These are phyloP conservation scores for Vireo altiloquus DNA, from an alignment of 2,113 vertebrate genomes.

Conservation along the genomic window DNA sequence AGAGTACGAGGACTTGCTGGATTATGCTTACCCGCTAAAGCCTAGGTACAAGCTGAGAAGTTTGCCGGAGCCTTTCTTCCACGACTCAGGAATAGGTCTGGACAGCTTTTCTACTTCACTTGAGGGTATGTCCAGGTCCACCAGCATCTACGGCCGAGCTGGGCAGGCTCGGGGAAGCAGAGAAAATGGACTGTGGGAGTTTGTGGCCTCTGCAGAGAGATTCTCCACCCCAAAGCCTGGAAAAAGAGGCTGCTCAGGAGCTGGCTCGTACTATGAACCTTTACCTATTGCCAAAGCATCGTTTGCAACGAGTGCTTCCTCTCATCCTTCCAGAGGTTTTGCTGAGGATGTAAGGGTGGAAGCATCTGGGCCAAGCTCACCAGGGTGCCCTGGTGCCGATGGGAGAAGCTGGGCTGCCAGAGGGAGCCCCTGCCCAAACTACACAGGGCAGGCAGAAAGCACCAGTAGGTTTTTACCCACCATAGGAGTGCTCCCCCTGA, in stretches of 20 bases:
- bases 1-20: constrained; percentile 87
- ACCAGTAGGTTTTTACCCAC: constrained; percentile 42
- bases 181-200: not conserved
- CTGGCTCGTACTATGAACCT: not conserved
- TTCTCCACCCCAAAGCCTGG: not conserved
- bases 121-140: constrained; percentile 47
- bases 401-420: not conserved
- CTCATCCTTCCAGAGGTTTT: not conserved
- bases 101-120: constrained; percentile 79
- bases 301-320: not conserved
- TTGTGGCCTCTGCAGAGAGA: not conserved
- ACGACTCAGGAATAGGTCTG: constrained; percentile 88
- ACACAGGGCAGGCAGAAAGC: not conserved
- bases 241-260: constrained; percentile 10
- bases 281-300: constrained; percentile 32
- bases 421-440: not conserved
- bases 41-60: constrained; percentile 67
- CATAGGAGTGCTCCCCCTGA: constrained; percentile 47
- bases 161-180: not conserved
- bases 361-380: not conserved
- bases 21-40: constrained; percentile 91
- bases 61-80: constrained; percentile 61
- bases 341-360: not conserved
- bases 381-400: not conserved
- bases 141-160: not conserved